Evolutionary conservation across 2,797 vertebrate genomes (phyloP).

Genomic region (Parotocinclus haroldoi): DNA sequence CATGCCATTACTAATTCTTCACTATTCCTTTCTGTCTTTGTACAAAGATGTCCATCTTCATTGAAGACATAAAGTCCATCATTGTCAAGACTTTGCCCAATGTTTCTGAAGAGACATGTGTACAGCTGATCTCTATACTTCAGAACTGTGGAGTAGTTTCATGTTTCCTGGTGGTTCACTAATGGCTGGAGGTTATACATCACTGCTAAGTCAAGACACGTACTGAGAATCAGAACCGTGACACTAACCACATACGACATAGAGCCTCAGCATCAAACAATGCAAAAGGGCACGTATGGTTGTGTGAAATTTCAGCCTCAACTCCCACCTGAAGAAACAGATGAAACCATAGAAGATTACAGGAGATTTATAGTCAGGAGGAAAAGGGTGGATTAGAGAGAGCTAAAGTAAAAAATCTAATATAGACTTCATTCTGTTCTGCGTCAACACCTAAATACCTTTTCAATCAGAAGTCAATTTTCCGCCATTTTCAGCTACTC

Average conservation of each 20-base stretch:
- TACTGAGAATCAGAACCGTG: constrained; percentile 9
- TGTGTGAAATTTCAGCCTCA: constrained; percentile 44
- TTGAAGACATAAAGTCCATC: constrained; percentile 14
- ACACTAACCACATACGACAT: not conserved
- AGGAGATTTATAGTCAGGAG: constrained; percentile 30
- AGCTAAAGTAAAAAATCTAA: constrained; percentile 29
- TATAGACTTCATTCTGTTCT: constrained; percentile 19
- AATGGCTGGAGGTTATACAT: constrained; percentile 14
- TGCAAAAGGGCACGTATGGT: constrained; percentile 34
- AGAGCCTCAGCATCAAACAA: not conserved
- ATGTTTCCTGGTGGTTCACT: constrained; percentile 3
- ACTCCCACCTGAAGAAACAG: constrained; percentile 33
- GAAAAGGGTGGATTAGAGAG: constrained; percentile 1
- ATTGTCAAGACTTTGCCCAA: constrained; percentile 19
- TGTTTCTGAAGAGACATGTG: constrained; percentile 15
- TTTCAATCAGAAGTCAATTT: constrained; percentile 19
- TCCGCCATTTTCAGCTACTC: constrained; percentile 16
- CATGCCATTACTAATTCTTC: constrained; percentile 31
- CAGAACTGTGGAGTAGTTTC: constrained; percentile 10
- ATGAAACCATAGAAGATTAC: constrained; percentile 26
- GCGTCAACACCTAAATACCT: constrained; percentile 15
- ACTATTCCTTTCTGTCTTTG: constrained; percentile 31
- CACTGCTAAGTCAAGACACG: constrained; percentile 12
- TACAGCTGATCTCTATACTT: constrained; percentile 5
- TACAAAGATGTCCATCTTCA: constrained; percentile 7